Base-by-base conservation (phyloP, 2,888 invertebrate species). In the Noctua janthe region DNA sequence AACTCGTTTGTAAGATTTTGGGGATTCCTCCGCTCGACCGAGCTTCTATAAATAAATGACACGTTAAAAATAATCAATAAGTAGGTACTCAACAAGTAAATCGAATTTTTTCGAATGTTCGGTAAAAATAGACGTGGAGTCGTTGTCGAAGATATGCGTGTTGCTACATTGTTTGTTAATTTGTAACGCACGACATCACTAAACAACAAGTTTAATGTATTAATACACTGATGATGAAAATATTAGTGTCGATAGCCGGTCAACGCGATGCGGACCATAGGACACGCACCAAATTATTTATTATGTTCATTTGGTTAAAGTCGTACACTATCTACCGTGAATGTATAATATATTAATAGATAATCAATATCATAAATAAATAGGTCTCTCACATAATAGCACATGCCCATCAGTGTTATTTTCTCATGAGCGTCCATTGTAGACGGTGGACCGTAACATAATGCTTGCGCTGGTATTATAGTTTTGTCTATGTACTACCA, bases 101-200 rank as follows among this genome's bases (percentile, higher is more conserved):
- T 59, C 29, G 6, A 62, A 43, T 17, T 35, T 43, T 71, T 62
- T 43, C 13, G 43, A 80, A 43, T n/a, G 51, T 49, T 39, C 4
- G n/a, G n/a, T 47, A 56, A 29, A 39, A 23, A 56, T 13, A 77
- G 17, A 64, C 29, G 47, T 29, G 4, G 17, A 64, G 23, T 39
- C 4, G 54, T 29, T 51, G 29, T 70, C 47, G 64, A 66, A 59
- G 51, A 59, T 7, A 81, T 64, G 17, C 39, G 49, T 29, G 51
- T 62, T 64, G 69, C 56, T 69, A 64, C 49, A 78, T 82, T 64
- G 72, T 73, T 59, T 64, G 79, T 66, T 79, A 49, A 78, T 70
- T 72, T 59, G 62, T 72, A 59, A 70, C 49, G 70, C 85, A n/a
- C 59, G 39, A 23, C 39, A 43, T 43, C 56, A 64, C 47, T 29